phyloP scores from a whole-genome alignment of 2,113 vertebrate species.

The Zonotrichia leucophrys region DNA sequence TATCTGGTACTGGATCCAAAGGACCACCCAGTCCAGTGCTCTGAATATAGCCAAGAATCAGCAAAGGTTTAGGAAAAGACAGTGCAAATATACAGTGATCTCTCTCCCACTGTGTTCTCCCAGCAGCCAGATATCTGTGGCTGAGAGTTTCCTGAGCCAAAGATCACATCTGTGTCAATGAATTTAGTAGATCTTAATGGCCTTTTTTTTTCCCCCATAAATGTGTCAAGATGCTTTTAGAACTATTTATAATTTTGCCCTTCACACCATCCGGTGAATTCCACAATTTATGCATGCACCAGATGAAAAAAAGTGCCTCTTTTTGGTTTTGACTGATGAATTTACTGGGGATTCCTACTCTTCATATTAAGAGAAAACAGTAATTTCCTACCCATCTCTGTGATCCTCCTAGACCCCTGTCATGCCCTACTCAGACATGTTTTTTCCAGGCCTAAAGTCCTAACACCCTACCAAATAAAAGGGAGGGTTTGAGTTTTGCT shows the following conservation, averaged over 20 bases:
- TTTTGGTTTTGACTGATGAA: background rate
- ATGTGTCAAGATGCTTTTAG: conserved; percentile 22
- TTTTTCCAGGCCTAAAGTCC: background rate
- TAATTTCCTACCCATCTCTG: background rate
- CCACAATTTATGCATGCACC: background rate
- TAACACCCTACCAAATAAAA: background rate
- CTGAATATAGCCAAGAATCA: background rate
- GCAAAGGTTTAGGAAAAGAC: background rate
- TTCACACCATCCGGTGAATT: background rate
- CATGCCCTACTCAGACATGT: background rate
- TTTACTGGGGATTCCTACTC: conserved; percentile 7
- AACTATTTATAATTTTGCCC: conserved; percentile 27
- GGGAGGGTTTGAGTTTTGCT: background rate
- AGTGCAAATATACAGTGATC: background rate
- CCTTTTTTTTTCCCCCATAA: background rate
- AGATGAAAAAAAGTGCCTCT: background rate
- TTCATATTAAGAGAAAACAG: background rate
- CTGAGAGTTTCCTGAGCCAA: conserved; percentile 14
- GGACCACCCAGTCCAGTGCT: background rate
- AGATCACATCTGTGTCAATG: background rate
- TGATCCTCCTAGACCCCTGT: background rate
- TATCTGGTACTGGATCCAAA: background rate
- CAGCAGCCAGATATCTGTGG: background rate
- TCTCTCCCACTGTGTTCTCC: background rate
- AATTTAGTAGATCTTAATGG: conserved; percentile 4